phyloP scores from a whole-genome alignment of 2,888 invertebrate species.

The Autographa gamma region DNA sequence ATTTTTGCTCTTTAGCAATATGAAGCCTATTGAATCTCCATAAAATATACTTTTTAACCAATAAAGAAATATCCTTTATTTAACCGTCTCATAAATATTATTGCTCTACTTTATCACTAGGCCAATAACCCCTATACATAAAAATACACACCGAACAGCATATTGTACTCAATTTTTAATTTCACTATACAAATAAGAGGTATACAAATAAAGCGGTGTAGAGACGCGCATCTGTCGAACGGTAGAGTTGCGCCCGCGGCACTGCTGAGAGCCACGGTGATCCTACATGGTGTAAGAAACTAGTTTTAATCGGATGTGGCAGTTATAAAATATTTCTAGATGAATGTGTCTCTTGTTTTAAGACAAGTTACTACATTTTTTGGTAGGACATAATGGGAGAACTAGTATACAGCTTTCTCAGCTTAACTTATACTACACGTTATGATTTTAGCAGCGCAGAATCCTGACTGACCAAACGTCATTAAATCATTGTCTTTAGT shows the following conservation, averaged over 20 bases:
- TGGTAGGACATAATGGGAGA: too few species aligned
- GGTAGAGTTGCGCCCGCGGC: slow-evolving; percentile 56
- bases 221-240: slow-evolving; percentile 57
- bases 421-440: too few species aligned
- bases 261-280: slow-evolving; percentile 17
- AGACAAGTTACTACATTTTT: too few species aligned
- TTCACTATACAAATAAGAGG: slow-evolving; percentile 55
- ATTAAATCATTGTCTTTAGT: too few species aligned
- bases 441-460: too few species aligned
- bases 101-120: neutral
- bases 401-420: too few species aligned
- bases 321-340: neutral
- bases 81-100: neutral
- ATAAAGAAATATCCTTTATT: too few species aligned
- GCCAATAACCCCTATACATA: slow-evolving; percentile 1
- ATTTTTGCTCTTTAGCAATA: too few species aligned
- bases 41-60: too few species aligned
- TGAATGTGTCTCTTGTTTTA: too few species aligned
- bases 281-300: neutral
- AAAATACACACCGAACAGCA: slow-evolving; percentile 36
- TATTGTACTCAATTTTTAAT: slow-evolving; percentile 58
- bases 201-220: slow-evolving; percentile 42
- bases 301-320: slow-evolving; percentile 27
- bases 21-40: too few species aligned
- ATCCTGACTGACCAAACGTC: too few species aligned